Conservation (phyloP, 2,797 vertebrate species). For the Sebastes kiyomatsui region DNA sequence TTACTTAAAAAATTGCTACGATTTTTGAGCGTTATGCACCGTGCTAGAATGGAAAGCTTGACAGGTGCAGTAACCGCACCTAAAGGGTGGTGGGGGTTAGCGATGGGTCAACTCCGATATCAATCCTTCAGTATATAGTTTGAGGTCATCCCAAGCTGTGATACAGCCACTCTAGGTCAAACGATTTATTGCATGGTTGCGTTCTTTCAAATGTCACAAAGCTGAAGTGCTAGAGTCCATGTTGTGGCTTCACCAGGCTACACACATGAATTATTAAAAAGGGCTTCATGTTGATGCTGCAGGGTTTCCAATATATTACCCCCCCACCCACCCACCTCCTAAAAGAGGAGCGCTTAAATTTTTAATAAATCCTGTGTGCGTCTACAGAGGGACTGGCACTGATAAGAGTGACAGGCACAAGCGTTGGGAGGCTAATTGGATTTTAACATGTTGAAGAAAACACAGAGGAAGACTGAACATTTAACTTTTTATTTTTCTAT, state of each 20-base stretch:
- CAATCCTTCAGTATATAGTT: neutral
- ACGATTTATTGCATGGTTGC: neutral
- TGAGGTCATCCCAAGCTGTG: neutral
- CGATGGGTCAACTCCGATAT: neutral
- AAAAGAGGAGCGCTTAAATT: conserved; percentile 69
- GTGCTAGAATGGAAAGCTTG: neutral
- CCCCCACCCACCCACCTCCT: neutral
- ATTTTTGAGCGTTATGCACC: neutral
- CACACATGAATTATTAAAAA: conserved; percentile 81
- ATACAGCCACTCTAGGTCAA: neutral
- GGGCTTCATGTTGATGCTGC: conserved; percentile 77
- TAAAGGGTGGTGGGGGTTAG: neutral
- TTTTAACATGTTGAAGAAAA: conserved; percentile 60
- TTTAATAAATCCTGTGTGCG: conserved; percentile 71
- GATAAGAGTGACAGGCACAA: conserved; percentile 69
- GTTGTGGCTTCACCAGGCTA: conserved; percentile 60
- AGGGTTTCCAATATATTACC: conserved; percentile 74
- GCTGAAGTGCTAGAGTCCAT: conserved; percentile 56
- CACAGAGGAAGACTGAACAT: conserved; percentile 18
- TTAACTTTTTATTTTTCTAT: conserved; percentile 9
- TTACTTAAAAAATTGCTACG: rapidly evolving
- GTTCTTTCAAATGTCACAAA: conserved; percentile 25
- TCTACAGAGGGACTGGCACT: conserved; percentile 44
- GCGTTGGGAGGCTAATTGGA: conserved; percentile 67
- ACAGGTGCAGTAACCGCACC: neutral